Evolutionary conservation across 1,140 invertebrate genomes (phyloP), one percentile per base, ranked within the genome.

Genomic region (Formica exsecta): DNA sequence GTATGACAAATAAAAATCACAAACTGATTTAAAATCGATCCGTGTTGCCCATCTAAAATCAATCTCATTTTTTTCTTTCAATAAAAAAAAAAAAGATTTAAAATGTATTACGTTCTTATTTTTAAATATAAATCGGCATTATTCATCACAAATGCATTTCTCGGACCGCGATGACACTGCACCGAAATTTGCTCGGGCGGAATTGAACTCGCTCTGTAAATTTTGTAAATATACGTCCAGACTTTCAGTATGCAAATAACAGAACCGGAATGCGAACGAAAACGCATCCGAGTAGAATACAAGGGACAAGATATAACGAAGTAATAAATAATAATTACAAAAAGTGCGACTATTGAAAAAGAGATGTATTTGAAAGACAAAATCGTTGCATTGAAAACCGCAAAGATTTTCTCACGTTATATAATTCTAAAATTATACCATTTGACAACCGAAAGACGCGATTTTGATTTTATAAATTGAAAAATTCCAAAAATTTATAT

Each of bases 191-290:
- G 54, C 54, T 44, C 66, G 7, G 9, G 9, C 22, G 41, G 54
- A 66, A 73, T 44, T 66, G n/a, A 51, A 81, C 57, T 66, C 76
- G 73, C 73, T 85, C 36, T 86, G 86, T 87, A 87, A 7, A 87
- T 87, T 76, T 71, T 87, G 86, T 87, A 86, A 86, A 87, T 87
- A 87, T 54, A 87, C 16, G 44, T 61, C n/a, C 73, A 48, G 29
- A 64, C 38, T 32, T 22, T 59, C 11, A 74, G 22, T 22, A 59
- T 11, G 22, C 32, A 6, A 25, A 9, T 5, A 25, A 71, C 38
- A 32, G 29, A 32, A 32, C 38, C 54, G 13, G 36, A 66, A 71
- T 22, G 65, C 22, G 29, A 76, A 29, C 11, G 66, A 68, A 57
- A 57, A 66, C 9, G 13, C 16, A 41, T 59, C n/a, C 19, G 22